A percentile compares a stretch with the other conserved stretches of the same genome.
These are phyloP conservation scores for Atlantisia rogersi DNA, from an alignment of 2,113 vertebrate genomes.

Conservation along the genomic window DNA sequence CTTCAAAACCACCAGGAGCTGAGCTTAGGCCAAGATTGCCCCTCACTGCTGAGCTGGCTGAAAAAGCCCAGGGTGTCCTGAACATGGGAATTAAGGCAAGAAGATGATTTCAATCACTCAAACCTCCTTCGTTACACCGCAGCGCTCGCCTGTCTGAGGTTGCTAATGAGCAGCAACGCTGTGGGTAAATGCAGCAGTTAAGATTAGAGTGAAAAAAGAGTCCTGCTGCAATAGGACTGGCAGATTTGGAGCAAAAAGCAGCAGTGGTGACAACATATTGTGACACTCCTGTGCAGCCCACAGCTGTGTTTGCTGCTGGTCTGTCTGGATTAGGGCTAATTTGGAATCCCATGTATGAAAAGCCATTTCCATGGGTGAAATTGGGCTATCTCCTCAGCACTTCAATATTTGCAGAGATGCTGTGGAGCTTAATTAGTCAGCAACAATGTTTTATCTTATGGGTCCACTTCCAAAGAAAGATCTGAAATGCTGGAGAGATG, in stretches of 20 bases:
- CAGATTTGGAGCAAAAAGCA: constrained; percentile 50
- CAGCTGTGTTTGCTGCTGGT: constrained; percentile 36
- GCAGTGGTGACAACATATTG: neutral
- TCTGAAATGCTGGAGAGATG: neutral
- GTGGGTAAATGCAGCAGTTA: neutral
- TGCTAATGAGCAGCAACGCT: neutral
- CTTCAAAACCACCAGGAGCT: neutral
- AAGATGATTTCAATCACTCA: neutral
- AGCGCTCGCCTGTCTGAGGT: neutral
- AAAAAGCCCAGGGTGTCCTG: neutral
- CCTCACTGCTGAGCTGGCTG: neutral
- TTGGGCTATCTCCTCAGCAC: neutral
- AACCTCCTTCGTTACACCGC: neutral
- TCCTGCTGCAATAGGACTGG: neutral
- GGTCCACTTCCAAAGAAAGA: neutral
- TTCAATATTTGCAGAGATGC: constrained; percentile 21
- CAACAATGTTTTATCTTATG: neutral
- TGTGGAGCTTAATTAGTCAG: constrained; percentile 7
- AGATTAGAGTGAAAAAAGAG: neutral
- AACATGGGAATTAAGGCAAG: neutral
- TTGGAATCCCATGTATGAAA: neutral
- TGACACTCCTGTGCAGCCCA: neutral
- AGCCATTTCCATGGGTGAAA: neutral
- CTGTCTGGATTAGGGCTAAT: constrained; percentile 13
- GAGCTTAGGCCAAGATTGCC: constrained; percentile 1